Conservation (phyloP, 2,797 vertebrate genomes). For the Cuniculus paca region DNA sequence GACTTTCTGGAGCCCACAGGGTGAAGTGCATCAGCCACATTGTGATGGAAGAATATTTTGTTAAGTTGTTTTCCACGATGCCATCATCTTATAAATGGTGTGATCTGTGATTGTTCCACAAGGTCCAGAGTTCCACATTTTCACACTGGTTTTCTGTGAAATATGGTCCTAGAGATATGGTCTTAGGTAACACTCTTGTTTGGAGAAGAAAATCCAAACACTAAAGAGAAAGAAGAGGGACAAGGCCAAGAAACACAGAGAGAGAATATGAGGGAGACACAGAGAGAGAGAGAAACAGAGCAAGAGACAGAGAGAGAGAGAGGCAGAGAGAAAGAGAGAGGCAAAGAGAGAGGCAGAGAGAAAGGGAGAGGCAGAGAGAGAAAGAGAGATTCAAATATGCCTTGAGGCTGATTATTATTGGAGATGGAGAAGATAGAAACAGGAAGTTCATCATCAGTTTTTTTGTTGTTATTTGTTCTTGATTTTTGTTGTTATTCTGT, state of each 20-base stretch:
- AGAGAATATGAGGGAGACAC: neutral
- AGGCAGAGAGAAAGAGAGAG: too few relatives aligned
- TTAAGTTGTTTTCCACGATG: too few relatives aligned
- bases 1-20: neutral
- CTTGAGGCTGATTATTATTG: rapidly evolving
- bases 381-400: neutral
- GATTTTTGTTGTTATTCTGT: neutral
- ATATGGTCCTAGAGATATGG: rapidly evolving
- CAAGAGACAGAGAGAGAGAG: rapidly evolving
- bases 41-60: neutral
- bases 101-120: neutral
- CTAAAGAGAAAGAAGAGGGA: neutral
- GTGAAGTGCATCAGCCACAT: neutral
- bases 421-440: rapidly evolving
- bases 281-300: neutral
- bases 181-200: neutral
- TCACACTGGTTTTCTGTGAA: neutral
- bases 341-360: too few relatives aligned
- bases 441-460: neutral
- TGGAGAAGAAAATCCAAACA: neutral
- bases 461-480: neutral
- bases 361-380: rapidly evolving
- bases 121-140: neutral
- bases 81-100: rapidly evolving
- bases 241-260: neutral